phyloP scores from a whole-genome alignment of 2,113 vertebrate genomes.

The Pachypanchax playfairii region DNA sequence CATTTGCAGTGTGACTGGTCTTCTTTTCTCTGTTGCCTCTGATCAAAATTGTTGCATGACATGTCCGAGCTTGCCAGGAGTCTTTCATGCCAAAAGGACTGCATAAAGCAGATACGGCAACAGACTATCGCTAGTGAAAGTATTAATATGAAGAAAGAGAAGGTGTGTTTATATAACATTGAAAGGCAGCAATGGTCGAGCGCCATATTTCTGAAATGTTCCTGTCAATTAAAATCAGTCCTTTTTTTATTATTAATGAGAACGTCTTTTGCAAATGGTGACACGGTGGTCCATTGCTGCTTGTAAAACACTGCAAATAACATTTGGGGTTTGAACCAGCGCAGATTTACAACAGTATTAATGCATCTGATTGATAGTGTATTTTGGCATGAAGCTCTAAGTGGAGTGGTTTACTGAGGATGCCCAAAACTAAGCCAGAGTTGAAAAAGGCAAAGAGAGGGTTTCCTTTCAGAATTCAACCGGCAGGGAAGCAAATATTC shows the following conservation, averaged over 20 bases:
- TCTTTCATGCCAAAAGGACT: constrained; percentile 29
- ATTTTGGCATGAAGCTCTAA: background rate
- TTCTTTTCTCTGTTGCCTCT: constrained; percentile 39
- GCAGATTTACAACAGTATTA: background rate
- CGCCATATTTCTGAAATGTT: background rate
- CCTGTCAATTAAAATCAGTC: background rate
- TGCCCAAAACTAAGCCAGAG: background rate
- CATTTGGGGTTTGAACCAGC: background rate
- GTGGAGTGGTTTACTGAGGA: background rate
- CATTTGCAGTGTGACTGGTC: constrained; percentile 16
- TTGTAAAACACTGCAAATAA: too few relatives aligned
- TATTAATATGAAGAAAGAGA: constrained; percentile 9
- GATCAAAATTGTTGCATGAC: constrained; percentile 48
- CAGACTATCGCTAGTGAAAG: constrained; percentile 7
- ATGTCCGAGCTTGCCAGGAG: constrained; percentile 45
- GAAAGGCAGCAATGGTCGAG: background rate
- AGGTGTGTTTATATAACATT: constrained; percentile 15
- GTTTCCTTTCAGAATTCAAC: too few relatives aligned
- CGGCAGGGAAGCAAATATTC: background rate
- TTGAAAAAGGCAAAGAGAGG: background rate
- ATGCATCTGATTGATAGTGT: background rate
- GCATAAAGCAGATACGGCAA: constrained; percentile 21
- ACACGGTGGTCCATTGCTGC: background rate
- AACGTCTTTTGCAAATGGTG: background rate
- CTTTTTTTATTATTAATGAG: background rate